phyloP scores from a whole-genome alignment of 2,797 vertebrate species.

The Ataeniobius toweri region DNA sequence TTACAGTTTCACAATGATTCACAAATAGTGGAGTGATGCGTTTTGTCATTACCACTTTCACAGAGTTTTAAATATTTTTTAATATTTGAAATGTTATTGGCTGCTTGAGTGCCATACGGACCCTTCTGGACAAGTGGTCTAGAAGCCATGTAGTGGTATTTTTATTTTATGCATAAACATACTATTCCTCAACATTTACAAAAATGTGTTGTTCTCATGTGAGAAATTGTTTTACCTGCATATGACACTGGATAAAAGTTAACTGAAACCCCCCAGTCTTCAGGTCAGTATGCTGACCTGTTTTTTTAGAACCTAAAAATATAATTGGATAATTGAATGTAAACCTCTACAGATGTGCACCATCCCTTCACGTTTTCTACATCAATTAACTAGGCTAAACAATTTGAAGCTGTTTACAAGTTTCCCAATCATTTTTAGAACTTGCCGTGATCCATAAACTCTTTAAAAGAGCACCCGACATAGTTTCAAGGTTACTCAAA shows the following conservation, averaged over 20 bases:
- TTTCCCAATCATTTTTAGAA: background rate
- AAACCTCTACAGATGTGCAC: background rate
- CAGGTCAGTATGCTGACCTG: background rate
- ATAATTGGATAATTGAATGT: background rate
- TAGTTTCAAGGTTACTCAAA: background rate
- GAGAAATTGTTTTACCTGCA: background rate
- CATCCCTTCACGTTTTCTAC: background rate
- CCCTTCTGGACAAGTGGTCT: background rate
- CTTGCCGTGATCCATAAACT: background rate
- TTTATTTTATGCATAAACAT: background rate
- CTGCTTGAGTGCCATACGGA: background rate
- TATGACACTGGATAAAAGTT: background rate
- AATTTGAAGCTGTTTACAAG: background rate
- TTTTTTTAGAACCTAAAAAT: background rate
- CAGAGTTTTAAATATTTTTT: background rate
- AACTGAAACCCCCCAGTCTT: background rate
- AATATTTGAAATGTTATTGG: background rate
- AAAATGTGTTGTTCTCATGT: background rate
- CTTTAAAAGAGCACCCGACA: background rate
- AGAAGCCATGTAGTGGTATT: background rate
- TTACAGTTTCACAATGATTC: background rate
- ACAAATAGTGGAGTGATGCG: background rate
- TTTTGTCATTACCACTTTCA: background rate
- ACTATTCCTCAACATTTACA: background rate
- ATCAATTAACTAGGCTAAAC: background rate